Base-by-base conservation (phyloP, 2,888 invertebrate genomes). In the Cataglyphis albicans region DNA sequence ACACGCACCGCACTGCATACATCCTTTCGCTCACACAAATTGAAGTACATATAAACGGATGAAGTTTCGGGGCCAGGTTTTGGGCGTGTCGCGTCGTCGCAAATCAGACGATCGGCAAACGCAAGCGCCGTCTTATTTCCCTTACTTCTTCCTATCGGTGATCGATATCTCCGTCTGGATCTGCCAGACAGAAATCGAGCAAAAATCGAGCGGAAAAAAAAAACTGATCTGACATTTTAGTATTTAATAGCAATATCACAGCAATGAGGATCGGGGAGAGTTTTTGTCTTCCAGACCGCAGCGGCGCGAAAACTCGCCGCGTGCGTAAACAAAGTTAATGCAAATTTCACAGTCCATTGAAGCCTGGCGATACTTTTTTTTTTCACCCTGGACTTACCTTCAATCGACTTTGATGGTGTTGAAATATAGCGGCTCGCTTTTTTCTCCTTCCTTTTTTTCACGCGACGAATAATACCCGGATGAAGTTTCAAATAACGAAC, bases 61-160 rank as follows among this genome's bases (percentile, higher is more conserved):
- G 18, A 38, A 75, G 41, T 81, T 81, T 73, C 25, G 48, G n/a
- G 75, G 44, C 59, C 55, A 78, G 73, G 41, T n/a, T 61, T 81
- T 64, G 83, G 81, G 76, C 76, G 86, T 76, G 52, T n/a, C 52
- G 52, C 52, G 76, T 57, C 81, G 41, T 68, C 63, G 18, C 59
- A 83, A 83, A 81, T 83, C 83, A 63, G 81, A 81, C 70, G 78
- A 70, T 59, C 78, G 78, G 70, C 59, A 57, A 76, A 61, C 64
- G 57, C 44, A 25, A 57, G 81, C 68, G 38, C 38, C 18, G 61
- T 64, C 41, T 81, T 67, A 83, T 29, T 80, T 65, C 74, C 64
- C 76, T 25, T 57, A 65, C 55, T 83, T 74, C 63, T 83, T 59
- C 55, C 63, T 78, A 83, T 76, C 74, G 29, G n/a, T 32, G 64